These are phyloP conservation scores for Anser cygnoides DNA, from an alignment of 2,113 vertebrate species.

Conservation along the genomic window DNA sequence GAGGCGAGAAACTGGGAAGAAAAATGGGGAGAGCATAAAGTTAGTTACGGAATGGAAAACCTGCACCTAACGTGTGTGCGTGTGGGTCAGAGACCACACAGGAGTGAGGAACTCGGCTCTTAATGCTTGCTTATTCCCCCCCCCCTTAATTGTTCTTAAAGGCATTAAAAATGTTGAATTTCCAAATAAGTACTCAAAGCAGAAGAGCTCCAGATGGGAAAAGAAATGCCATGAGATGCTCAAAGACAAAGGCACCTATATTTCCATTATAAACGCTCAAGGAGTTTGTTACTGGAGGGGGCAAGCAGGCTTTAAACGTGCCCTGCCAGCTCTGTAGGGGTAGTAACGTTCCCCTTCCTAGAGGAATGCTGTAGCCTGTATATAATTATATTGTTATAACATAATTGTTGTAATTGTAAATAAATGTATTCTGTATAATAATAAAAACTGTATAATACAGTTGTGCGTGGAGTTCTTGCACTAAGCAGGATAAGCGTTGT, in stretches of 20 bases:
- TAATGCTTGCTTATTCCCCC: background rate
- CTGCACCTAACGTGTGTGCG: background rate
- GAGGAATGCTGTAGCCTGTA: background rate
- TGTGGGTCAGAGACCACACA: background rate
- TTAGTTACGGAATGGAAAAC: background rate
- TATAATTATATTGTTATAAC: no score
- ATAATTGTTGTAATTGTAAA: no score
- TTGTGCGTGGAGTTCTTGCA: background rate
- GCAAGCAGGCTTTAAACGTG: background rate
- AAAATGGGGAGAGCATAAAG: background rate
- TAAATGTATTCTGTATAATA: no score
- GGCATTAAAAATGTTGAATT: conserved; percentile 22
- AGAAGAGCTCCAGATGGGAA: background rate
- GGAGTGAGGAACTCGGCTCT: background rate
- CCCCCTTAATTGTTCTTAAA: conserved; percentile 10
- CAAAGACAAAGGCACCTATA: conserved; percentile 8
- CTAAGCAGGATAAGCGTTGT: background rate
- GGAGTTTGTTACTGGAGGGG: rapidly evolving
- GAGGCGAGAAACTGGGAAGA: background rate
- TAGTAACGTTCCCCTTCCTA: background rate
- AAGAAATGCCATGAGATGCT: background rate
- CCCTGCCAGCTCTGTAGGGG: background rate
- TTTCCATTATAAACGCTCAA: background rate
- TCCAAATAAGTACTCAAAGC: conserved; percentile 14
- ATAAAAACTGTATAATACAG: background rate